These are phyloP conservation scores for Formica aserva DNA, from an alignment of 2,888 invertebrate genomes.

Conservation along the genomic window DNA sequence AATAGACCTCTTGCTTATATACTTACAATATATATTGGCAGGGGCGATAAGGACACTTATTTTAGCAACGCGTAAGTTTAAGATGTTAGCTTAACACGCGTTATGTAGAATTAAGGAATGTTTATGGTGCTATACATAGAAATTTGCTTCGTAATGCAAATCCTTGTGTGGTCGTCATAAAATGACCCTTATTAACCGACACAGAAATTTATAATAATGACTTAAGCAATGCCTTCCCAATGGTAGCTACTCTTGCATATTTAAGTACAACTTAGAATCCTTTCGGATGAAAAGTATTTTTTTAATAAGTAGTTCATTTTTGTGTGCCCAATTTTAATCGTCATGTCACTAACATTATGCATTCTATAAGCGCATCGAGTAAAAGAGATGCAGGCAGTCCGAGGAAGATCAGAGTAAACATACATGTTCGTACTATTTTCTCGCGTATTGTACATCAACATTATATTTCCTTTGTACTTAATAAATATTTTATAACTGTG, in stretches of 20 bases:
- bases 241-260: slow-evolving; percentile 22
- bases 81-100: slow-evolving; percentile 29
- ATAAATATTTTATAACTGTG: slow-evolving; percentile 89
- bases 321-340: slow-evolving; percentile 16
- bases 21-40: slow-evolving; percentile 52
- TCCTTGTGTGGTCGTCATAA: not conserved
- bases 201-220: slow-evolving; percentile 14
- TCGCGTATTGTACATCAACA: slow-evolving; percentile 21
- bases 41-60: slow-evolving; percentile 62
- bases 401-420: slow-evolving; percentile 63
- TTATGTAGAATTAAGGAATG: slow-evolving; percentile 44
- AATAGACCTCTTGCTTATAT: slow-evolving; percentile 37
- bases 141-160: not conserved
- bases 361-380: slow-evolving; percentile 48
- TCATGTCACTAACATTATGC: slow-evolving; percentile 15
- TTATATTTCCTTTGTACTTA: slow-evolving; percentile 30
- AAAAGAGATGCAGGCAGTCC: slow-evolving; percentile 43
- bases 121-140: slow-evolving; percentile 4
- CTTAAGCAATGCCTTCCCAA: slow-evolving; percentile 22
- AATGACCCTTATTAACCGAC: not conserved
- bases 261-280: slow-evolving; percentile 27
- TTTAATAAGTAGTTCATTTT: slow-evolving; percentile 15
- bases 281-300: slow-evolving; percentile 28
- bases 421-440: slow-evolving; percentile 29
- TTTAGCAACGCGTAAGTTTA: slow-evolving; percentile 33